Evolutionary conservation across 2,113 vertebrate species (phyloP), one percentile per base, ranked within the genome.

Genomic region (Anoura caudifer): DNA sequence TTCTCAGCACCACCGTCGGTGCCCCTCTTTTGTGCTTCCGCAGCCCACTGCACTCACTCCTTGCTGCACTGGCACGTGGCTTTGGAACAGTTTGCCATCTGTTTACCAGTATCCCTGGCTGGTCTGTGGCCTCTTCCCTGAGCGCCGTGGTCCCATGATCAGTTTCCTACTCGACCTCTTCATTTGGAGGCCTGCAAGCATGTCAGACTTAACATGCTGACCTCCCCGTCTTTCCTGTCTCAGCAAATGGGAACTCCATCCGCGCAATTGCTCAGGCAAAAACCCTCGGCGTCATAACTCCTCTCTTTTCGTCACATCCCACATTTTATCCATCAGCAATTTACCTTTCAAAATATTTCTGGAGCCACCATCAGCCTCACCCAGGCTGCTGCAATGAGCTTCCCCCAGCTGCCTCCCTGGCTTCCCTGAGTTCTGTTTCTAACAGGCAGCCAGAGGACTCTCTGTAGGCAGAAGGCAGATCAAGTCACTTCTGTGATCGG

Each of bases 111-210:
- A 4, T 31, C 16, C 41, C 33, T 31, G 33, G 59, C 28, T 26
- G 20, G 13, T 54, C 69, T 38, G 3, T 1, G 43, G 20, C 36
- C 38, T 80, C 56, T 70, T 26, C 31, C 9, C 22, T 15, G 13
- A 83, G 12, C 45, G 5, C 19, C 22, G 26, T 3, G 52, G 56
- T 85, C 50, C 26, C 69, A 15, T n/a, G 41, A 69, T 26, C 43
- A 67, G 24, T 0, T 22, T 17, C 8, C 22, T 47, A 31, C 33
- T 61, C 1, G 0, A 4, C 0, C 0, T 47, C 93, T 47, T 56
- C 59, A 52, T 45, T 56, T 26, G 28, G 33, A 76, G 50, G 31
- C 81, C 38, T 26, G 20, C 7, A 59, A 59, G 41, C n/a, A 72
- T 9, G 22, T 28, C 14, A 47, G 72, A 15, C n/a, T 82, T 70